phyloP scores from a whole-genome alignment of 2,113 vertebrate species.

The Arizona elegans region DNA sequence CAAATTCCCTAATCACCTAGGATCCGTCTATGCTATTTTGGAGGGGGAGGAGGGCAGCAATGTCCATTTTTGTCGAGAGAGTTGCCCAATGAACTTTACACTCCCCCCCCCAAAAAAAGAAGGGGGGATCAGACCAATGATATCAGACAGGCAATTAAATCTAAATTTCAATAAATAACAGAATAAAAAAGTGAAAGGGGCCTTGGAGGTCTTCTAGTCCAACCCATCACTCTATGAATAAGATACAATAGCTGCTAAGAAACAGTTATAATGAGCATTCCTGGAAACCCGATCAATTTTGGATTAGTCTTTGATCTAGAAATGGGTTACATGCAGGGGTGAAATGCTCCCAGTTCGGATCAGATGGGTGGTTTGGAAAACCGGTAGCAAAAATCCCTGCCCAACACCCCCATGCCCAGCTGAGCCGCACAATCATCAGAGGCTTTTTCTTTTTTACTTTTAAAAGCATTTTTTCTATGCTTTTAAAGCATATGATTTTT shows the following conservation, averaged over 20 bases:
- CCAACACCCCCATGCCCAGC: too few species aligned
- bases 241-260: background rate
- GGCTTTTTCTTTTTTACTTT: too few species aligned
- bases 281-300: background rate
- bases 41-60: background rate
- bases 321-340: background rate
- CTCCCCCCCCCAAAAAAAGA: too few species aligned
- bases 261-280: background rate
- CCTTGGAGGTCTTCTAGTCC: too few species aligned
- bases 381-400: too few species aligned
- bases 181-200: too few species aligned
- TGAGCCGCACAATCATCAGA: too few species aligned
- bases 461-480: too few species aligned
- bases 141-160: background rate
- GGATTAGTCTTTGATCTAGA: background rate
- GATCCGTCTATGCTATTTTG: background rate
- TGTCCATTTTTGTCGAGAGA: background rate
- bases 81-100: background rate
- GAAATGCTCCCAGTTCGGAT: too few species aligned
- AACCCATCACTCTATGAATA: too few species aligned
- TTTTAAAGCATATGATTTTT: too few species aligned
- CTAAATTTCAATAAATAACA: background rate
- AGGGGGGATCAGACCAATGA: background rate
- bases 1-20: background rate
- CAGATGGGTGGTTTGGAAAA: too few species aligned